Percentiles rank a stretch among this genome's conserved stretches.
Conservation (phyloP, 2,113 vertebrate species). For the Patagioenas fasciata region DNA sequence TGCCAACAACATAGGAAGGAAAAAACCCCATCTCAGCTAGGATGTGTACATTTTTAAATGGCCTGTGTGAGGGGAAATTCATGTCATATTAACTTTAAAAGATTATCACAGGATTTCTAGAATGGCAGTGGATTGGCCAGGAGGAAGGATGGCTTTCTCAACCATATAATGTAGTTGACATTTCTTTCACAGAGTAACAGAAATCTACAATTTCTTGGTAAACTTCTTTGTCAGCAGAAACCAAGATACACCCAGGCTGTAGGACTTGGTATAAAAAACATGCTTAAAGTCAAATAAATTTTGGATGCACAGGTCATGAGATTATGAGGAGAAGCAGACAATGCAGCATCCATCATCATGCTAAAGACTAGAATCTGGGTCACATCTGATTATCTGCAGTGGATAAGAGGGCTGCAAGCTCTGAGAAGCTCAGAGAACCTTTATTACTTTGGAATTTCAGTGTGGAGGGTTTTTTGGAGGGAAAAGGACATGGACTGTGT, state of each 20-base stretch:
- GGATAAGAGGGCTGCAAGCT: neutral
- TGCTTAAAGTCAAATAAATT: slow-evolving; percentile 43
- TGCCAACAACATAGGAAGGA: neutral
- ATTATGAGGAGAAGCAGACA: neutral
- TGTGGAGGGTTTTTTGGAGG: no score
- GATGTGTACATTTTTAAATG: neutral
- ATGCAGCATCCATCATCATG: slow-evolving; percentile 33
- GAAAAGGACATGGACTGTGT: no score
- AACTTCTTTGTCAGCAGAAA: slow-evolving; percentile 33
- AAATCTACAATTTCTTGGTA: neutral
- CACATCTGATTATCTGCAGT: slow-evolving; percentile 17
- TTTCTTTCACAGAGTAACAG: neutral
- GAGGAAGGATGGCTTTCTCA: neutral
- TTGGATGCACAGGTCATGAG: slow-evolving; percentile 11
- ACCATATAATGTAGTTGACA: neutral
- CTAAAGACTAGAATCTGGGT: slow-evolving; percentile 15
- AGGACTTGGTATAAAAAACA: neutral
- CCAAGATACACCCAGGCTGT: neutral
- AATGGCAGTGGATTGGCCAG: neutral
- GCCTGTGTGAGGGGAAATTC: neutral
- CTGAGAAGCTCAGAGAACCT: neutral
- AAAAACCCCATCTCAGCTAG: neutral
- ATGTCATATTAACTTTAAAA: neutral
- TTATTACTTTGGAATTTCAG: neutral
- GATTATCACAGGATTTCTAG: neutral